Evolutionary conservation across 30 jellyfish, hydroid and myxozoan genomes (phyloP).

Genomic region (Mastigias papua): DNA sequence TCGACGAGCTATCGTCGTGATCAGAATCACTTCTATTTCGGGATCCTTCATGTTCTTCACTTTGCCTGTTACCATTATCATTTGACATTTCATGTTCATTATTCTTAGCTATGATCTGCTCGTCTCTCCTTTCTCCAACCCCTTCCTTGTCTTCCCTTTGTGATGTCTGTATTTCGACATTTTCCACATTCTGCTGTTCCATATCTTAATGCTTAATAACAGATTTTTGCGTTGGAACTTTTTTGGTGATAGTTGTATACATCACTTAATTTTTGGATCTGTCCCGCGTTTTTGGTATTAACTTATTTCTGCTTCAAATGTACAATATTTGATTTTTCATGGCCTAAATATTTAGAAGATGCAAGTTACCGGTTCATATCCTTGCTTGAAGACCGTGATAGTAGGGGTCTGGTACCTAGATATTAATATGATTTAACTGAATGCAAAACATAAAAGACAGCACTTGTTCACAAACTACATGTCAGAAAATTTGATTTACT

Average conservation of each 20-base stretch:
- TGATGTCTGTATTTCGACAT: background rate
- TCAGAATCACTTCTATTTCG: slow-evolving; percentile 21
- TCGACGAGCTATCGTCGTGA: slow-evolving; percentile 17
- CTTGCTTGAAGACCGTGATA: background rate
- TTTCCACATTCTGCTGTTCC: background rate
- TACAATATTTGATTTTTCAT: no score
- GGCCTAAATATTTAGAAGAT: slow-evolving; percentile 4
- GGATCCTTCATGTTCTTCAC: slow-evolving; percentile 19
- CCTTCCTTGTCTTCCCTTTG: background rate
- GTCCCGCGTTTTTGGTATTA: background rate
- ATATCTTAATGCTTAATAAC: background rate
- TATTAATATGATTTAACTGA: background rate
- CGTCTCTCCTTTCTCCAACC: background rate
- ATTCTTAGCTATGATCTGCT: background rate
- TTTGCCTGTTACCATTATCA: background rate
- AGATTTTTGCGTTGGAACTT: background rate
- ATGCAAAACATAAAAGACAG: background rate
- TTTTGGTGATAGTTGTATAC: background rate
- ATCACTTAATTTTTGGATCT: background rate
- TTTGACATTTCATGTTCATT: background rate
- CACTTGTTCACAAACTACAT: slow-evolving; percentile 36
- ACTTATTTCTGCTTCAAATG: background rate
- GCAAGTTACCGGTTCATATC: slow-evolving; percentile 1
- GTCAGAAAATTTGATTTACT: slow-evolving; percentile 1
- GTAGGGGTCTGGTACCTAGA: slow-evolving; percentile 58